Conservation (phyloP, 2,113 vertebrate genomes). For the Pygoscelis antarcticus region DNA sequence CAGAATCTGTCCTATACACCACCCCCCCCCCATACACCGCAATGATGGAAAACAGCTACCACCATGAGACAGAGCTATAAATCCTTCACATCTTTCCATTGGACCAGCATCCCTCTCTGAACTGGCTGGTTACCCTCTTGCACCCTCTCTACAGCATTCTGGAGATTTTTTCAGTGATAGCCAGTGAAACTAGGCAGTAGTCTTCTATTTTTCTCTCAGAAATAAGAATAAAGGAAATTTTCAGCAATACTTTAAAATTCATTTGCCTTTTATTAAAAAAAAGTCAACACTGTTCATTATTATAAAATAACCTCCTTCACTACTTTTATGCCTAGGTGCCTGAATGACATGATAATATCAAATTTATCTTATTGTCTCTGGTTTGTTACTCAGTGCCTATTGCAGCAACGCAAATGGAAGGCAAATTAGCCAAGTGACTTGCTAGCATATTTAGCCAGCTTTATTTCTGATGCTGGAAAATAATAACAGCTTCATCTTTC, state of each 20-base stretch:
- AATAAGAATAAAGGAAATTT: neutral
- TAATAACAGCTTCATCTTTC: neutral
- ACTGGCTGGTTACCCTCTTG: neutral
- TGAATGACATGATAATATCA: neutral
- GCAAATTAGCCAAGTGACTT: neutral
- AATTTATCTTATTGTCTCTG: neutral
- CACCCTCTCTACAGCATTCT: neutral
- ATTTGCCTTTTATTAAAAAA: neutral
- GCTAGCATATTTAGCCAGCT: neutral
- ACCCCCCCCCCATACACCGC: accelerated
- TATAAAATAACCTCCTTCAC: neutral
- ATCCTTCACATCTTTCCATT: neutral
- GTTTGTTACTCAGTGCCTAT: neutral
- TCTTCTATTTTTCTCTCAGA: neutral
- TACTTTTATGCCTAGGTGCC: neutral
- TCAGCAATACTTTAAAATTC: neutral
- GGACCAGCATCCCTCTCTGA: neutral
- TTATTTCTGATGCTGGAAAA: neutral
- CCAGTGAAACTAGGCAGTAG: neutral
- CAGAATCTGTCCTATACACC: neutral
- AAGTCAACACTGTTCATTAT: neutral
- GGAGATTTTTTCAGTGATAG: neutral
- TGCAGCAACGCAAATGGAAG: neutral
- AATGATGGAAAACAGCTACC: neutral
- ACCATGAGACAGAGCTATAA: neutral